phyloP scores from a whole-genome alignment of 2,888 invertebrate species.

The Synergus gifuensis region DNA sequence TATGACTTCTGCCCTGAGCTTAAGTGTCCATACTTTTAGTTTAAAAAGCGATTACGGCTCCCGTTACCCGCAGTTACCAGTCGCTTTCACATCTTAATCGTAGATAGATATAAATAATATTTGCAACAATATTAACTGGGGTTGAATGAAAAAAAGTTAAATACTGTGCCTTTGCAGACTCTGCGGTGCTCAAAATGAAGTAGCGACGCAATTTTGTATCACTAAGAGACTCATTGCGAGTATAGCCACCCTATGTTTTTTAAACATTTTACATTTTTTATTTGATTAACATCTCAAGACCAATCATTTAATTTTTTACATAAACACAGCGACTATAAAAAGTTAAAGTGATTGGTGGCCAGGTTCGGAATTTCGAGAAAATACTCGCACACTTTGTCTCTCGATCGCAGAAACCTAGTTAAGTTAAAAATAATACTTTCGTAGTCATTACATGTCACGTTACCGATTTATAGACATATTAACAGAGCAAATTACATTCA shows the following conservation, averaged over 20 bases:
- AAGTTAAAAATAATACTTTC: conserved; percentile 59
- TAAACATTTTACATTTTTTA: conserved; percentile 41
- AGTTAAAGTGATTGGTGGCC: conserved; percentile 68
- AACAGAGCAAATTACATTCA: conserved; percentile 48
- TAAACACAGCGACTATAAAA: conserved; percentile 68
- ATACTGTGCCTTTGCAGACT: conserved; percentile 61
- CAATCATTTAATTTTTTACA: conserved; percentile 70
- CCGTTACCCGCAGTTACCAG: conserved; percentile 38
- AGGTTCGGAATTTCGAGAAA: conserved; percentile 52
- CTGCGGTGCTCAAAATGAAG: conserved; percentile 19
- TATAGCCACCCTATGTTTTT: neutral
- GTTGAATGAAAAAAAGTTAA: conserved; percentile 55
- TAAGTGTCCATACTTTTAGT: conserved; percentile 16
- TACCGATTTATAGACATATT: conserved; percentile 45
- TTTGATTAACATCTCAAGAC: conserved; percentile 53
- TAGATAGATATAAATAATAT: conserved; percentile 29
- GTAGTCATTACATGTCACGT: conserved; percentile 54
- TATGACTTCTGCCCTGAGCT: conserved; percentile 36
- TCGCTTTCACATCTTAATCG: neutral
- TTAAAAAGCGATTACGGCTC: conserved; percentile 2
- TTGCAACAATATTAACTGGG: neutral
- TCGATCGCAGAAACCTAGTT: conserved; percentile 45
- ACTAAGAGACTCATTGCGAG: conserved; percentile 38
- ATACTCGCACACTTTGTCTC: neutral
- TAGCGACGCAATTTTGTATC: conserved; percentile 40